Evolutionary conservation across 2,888 invertebrate species (phyloP).

Genomic region (Eristalis tenax): DNA sequence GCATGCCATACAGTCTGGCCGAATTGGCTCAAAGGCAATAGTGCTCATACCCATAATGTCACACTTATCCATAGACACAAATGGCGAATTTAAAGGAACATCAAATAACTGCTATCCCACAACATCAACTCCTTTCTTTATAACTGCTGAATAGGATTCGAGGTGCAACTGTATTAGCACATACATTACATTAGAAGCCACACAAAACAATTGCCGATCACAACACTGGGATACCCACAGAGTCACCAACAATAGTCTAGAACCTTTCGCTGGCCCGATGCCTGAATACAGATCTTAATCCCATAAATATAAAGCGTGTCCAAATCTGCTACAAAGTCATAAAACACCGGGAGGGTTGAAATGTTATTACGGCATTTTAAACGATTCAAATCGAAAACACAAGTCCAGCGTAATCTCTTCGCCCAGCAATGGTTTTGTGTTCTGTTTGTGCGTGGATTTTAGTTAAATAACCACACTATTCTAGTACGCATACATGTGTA

Average conservation of each 20-base stretch:
- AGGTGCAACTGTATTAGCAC: not conserved
- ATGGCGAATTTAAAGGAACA: no score
- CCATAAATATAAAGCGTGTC: constrained; percentile 72
- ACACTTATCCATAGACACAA: no score
- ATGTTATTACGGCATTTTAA: constrained; percentile 73
- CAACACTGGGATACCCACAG: constrained; percentile 28
- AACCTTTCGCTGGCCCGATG: constrained; percentile 51
- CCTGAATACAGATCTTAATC: constrained; percentile 68
- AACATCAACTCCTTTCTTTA: not conserved
- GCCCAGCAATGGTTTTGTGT: not conserved
- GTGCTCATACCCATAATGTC: no score
- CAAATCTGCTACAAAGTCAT: constrained; percentile 74
- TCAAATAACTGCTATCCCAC: no score
- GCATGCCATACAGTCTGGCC: no score
- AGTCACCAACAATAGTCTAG: constrained; percentile 33
- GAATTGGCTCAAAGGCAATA: no score
- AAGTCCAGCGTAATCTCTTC: constrained; percentile 73
- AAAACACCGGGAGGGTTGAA: constrained; percentile 73
- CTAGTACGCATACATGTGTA: constrained; percentile 18
- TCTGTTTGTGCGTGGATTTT: constrained; percentile 31
- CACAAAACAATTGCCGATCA: not conserved
- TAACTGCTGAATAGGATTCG: not conserved
- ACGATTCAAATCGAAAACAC: constrained; percentile 73
- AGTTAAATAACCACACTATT: constrained; percentile 7
- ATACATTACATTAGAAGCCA: not conserved